Evolutionary conservation across 23 tunicate species (phyloP), one percentile per base, ranked within the genome.

Genomic region (Halocynthia roretzi): DNA sequence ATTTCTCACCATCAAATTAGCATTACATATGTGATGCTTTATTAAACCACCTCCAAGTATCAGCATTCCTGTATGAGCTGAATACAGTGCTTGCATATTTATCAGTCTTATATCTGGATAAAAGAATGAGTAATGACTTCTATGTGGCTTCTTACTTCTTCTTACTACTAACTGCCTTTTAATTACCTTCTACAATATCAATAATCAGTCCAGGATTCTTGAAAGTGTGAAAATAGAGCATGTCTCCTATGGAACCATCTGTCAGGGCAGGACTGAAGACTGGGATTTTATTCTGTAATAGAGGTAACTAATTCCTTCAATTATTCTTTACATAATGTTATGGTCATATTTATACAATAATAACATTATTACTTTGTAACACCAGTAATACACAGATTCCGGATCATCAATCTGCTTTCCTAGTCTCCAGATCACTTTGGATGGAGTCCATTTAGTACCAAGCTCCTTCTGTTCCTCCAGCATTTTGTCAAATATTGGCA

Each of bases 171-270:
- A 31, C 44, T 31, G 44, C 44, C 44, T 31, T 31, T 0, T 31
- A 31, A 11, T 17, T 62, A 84, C 89, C 89, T 83, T 87, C 98
- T 20, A 93, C 89, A 60, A 93, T 87, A 68, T 93, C 98, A 11
- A 93, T 67, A 20, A 81, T 70, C 31, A 93, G 68, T 50, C 98
- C 98, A 5, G 98, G 94, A 50, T 83, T 93, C 62, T 80, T 76
- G 71, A 79, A 87, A 11, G 89, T 68, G 71, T 93, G 93, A 64
- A 93, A 80, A 65, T 93, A 93, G 10, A 93, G 51, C 98, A 93
- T 93, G 75, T 93, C 98, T 9, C 98, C 98, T 10, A 93, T 80
- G 53, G 98, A 93, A 19, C 98, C 98, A 85, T 93, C 98, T 6
- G 98, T 93, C 53, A 93, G 53, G 6, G 89, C 98, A 40, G 98